Percentiles rank a stretch among this genome's conserved stretches.
Conservation (phyloP, 2,888 invertebrate genomes). For the Conops quadrifasciatus region DNA sequence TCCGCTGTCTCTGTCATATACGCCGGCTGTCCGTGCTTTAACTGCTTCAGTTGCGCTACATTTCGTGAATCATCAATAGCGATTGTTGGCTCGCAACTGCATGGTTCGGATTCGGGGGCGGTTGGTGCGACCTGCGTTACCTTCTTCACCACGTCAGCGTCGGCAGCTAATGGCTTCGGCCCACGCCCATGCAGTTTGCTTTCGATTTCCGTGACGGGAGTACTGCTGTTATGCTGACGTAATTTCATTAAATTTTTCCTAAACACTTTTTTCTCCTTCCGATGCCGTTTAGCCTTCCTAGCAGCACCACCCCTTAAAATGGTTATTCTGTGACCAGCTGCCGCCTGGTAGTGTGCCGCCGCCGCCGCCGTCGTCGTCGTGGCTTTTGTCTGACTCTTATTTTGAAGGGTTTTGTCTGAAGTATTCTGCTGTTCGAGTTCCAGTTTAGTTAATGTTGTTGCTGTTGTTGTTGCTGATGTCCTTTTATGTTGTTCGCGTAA, state of each 20-base stretch:
- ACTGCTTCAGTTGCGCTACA: neutral
- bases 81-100: neutral
- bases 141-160: neutral
- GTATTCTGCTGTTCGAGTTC: neutral
- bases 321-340: neutral
- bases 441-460: neutral
- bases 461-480: neutral
- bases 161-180: neutral
- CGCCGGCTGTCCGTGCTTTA: neutral
- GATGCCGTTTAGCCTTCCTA: neutral
- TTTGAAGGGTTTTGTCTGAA: neutral
- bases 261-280: neutral
- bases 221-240: neutral
- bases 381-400: neutral
- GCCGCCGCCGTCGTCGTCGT: neutral
- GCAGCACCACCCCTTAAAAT: neutral
- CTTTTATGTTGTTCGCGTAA: neutral
- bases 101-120: neutral
- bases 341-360: neutral
- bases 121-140: neutral
- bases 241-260: constrained; percentile 14
- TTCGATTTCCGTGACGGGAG: neutral
- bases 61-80: neutral
- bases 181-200: neutral
- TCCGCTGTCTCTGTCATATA: neutral